A percentile compares a stretch with the other conserved stretches of the same genome.
These are phyloP conservation scores for Chelonus formosanus DNA, from an alignment of 2,888 invertebrate genomes.

Conservation along the genomic window DNA sequence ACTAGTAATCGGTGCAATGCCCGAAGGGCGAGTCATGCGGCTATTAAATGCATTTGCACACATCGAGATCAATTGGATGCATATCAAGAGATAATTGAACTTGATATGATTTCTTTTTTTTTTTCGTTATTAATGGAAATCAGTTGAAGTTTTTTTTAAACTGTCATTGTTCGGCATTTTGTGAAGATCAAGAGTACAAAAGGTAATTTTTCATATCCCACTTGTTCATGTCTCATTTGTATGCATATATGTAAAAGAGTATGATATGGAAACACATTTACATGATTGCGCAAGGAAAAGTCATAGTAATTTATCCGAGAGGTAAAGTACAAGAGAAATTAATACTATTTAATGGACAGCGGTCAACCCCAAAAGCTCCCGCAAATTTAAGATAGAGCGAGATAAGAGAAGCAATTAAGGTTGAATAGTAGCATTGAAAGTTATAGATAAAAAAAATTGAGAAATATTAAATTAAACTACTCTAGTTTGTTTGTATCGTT, in stretches of 20 bases:
- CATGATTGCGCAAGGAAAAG: slow-evolving; percentile 23
- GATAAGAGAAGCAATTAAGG: slow-evolving; percentile 48
- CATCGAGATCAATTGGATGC: slow-evolving; percentile 40
- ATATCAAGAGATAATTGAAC: slow-evolving; percentile 50
- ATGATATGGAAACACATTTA: slow-evolving; percentile 5
- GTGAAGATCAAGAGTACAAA: neutral
- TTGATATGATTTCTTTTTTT: slow-evolving; percentile 6
- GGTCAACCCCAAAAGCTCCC: slow-evolving; percentile 43
- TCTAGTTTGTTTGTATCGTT: neutral
- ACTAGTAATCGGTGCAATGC: slow-evolving; percentile 35
- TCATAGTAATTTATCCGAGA: slow-evolving; percentile 28
- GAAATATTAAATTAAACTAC: slow-evolving; percentile 4
- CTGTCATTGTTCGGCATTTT: neutral
- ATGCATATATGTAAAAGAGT: too few species aligned
- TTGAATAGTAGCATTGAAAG: slow-evolving; percentile 45
- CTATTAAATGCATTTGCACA: slow-evolving; percentile 48
- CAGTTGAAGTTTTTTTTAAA: neutral
- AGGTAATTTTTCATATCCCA: neutral
- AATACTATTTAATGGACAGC: slow-evolving; percentile 45
- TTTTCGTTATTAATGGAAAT: neutral
- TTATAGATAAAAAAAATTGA: slow-evolving; percentile 6
- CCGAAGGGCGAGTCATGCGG: slow-evolving; percentile 29
- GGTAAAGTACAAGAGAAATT: slow-evolving; percentile 38
- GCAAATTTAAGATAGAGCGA: slow-evolving; percentile 47
- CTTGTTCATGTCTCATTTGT: too few species aligned